Conservation (phyloP, 1,140 invertebrate genomes). For the Drosophila gunungcola region DNA sequence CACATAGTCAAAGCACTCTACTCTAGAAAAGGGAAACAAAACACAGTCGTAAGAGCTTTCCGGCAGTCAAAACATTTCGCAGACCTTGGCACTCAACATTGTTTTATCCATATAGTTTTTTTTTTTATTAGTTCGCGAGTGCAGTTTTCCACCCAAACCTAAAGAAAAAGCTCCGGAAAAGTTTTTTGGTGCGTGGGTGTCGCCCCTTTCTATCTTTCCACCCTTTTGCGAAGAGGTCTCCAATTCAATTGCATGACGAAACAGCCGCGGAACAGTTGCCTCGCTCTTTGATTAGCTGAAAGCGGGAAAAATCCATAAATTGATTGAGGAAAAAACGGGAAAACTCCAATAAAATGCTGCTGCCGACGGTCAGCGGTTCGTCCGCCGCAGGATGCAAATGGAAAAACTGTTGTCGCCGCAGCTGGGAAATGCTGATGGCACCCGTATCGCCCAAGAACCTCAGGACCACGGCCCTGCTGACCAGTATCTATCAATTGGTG, state of each 20-base stretch:
- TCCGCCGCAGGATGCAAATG: constrained; percentile 49
- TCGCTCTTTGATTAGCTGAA: constrained; percentile 30
- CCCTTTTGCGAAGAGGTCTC: constrained; percentile 17
- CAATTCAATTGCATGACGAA: constrained; percentile 71
- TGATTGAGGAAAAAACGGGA: constrained; percentile 45
- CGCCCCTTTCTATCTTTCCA: constrained; percentile 1
- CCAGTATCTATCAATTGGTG: constrained; percentile 81
- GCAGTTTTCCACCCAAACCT: constrained; percentile 24
- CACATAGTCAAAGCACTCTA: background rate
- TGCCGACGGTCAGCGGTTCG: constrained; percentile 37
- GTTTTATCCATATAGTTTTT: constrained; percentile 13
- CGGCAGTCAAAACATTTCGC: constrained; percentile 55
- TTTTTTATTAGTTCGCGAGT: constrained; percentile 20
- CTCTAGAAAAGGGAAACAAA: constrained; percentile 5
- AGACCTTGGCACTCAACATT: constrained; percentile 54
- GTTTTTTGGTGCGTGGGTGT: constrained; percentile 42
- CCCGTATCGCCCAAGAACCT: constrained; percentile 76
- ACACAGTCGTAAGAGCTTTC: constrained; percentile 40
- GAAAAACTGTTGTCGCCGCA: constrained; percentile 50
- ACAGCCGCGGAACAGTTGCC: constrained; percentile 55
- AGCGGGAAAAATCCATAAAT: constrained; percentile 73
- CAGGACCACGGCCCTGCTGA: constrained; percentile 74
- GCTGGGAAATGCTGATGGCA: constrained; percentile 69
- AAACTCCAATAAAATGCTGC: constrained; percentile 51
- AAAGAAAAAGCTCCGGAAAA: constrained; percentile 59